phyloP scores from a whole-genome alignment of 2,113 vertebrate genomes.

The Mirza zaza region DNA sequence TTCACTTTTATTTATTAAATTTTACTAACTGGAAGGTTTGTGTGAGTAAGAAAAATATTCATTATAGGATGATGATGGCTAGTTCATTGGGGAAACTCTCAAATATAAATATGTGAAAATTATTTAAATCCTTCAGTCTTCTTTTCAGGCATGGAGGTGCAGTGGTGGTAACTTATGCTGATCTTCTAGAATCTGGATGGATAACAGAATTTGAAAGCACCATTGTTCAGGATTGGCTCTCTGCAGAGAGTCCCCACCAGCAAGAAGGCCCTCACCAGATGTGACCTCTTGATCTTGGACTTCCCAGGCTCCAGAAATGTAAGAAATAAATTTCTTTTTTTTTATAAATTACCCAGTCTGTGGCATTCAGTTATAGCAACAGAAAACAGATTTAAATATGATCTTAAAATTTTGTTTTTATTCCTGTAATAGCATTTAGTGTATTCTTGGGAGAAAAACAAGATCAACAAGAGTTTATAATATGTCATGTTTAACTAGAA shows the following conservation, averaged over 20 bases:
- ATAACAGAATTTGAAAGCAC: neutral
- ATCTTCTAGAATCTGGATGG: neutral
- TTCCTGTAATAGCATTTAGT: neutral
- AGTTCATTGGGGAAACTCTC: neutral
- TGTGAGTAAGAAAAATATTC: neutral
- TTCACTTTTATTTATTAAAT: neutral
- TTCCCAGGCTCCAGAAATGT: neutral
- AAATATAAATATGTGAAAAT: neutral
- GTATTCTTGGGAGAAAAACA: neutral
- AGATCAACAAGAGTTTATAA: conserved; percentile 2
- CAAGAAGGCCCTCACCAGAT: neutral
- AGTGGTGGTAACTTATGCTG: neutral
- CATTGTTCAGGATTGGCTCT: neutral
- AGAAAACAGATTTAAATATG: neutral
- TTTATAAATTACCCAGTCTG: neutral
- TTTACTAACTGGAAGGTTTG: neutral
- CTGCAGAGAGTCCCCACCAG: neutral
- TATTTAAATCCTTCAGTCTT: neutral
- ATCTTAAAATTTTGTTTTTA: conserved; percentile 17
- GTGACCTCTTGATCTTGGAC: neutral
- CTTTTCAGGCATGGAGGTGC: neutral
- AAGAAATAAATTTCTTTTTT: neutral
- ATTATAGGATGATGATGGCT: neutral
- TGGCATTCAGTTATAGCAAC: neutral
- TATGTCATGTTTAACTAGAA: conserved; percentile 20